phyloP scores from a whole-genome alignment of 1,140 invertebrate genomes.

The Paraescarpia echinospica region DNA sequence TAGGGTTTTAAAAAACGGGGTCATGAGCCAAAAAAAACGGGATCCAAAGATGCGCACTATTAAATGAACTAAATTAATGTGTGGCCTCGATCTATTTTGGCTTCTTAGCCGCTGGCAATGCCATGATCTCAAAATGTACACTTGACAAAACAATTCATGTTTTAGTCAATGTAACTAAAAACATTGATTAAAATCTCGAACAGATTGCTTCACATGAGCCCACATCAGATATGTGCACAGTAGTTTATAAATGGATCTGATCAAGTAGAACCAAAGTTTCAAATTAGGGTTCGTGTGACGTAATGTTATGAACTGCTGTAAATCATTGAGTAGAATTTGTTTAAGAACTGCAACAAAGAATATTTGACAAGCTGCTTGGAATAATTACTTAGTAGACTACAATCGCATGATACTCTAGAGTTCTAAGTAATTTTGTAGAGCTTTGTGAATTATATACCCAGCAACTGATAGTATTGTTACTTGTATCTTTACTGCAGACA shows the following conservation, averaged over 20 bases:
- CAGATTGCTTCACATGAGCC: not conserved
- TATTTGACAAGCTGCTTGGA: not conserved
- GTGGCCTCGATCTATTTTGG: no score
- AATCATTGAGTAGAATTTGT: not conserved
- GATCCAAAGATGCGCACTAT: no score
- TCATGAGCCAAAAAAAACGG: no score
- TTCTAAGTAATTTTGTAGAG: not conserved
- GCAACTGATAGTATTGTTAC: not conserved
- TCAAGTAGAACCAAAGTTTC: no score
- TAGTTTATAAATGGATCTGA: no score
- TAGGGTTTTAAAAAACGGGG: no score
- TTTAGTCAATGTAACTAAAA: not conserved
- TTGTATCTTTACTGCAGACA: not conserved
- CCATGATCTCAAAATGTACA: no score
- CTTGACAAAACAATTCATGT: not conserved
- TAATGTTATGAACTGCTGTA: no score
- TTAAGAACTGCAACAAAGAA: not conserved
- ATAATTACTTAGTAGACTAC: not conserved
- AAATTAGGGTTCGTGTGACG: no score
- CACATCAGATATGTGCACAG: not conserved
- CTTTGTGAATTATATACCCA: not conserved
- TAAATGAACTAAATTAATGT: no score
- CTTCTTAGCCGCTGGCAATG: no score
- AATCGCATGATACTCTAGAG: not conserved
- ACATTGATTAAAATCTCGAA: not conserved